Percentiles rank a stretch among this genome's conserved stretches.
phyloP scores from a whole-genome alignment of 1,140 invertebrate species.

The Diuraphis noxia region DNA sequence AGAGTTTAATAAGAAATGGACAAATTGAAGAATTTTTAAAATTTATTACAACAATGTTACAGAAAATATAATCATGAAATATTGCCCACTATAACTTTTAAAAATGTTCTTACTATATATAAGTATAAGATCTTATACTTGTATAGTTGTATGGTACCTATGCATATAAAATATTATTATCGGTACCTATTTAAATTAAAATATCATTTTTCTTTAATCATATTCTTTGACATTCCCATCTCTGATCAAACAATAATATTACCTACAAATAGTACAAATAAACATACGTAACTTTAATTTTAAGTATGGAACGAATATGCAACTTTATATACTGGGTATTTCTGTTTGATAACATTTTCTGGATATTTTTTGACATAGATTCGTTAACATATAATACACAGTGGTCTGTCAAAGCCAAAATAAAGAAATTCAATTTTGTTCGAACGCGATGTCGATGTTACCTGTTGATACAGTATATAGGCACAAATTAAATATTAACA shows the following conservation, averaged over 20 bases:
- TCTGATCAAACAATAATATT: too few relatives aligned
- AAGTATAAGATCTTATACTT: too few relatives aligned
- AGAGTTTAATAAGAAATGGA: neutral
- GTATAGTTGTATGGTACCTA: neutral
- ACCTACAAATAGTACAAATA: too few relatives aligned
- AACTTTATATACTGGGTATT: too few relatives aligned
- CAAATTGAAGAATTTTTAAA: neutral
- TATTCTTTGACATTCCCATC: neutral
- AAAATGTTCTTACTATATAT: too few relatives aligned
- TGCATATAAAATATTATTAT: neutral
- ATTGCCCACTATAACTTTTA: neutral
- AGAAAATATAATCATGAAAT: too few relatives aligned
- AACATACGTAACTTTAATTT: too few relatives aligned
- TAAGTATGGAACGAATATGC: too few relatives aligned
- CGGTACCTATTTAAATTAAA: neutral
- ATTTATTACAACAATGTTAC: neutral
- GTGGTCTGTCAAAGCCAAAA: neutral
- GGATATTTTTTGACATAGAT: neutral
- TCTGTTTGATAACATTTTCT: neutral
- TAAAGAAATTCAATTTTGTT: neutral
- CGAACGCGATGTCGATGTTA: neutral
- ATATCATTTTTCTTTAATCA: neutral
- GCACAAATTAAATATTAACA: neutral
- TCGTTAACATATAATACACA: too few relatives aligned
- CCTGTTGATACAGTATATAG: neutral